These are phyloP conservation scores for Drosophila hamatofila DNA, from an alignment of 2,888 invertebrate genomes.

Conservation along the genomic window DNA sequence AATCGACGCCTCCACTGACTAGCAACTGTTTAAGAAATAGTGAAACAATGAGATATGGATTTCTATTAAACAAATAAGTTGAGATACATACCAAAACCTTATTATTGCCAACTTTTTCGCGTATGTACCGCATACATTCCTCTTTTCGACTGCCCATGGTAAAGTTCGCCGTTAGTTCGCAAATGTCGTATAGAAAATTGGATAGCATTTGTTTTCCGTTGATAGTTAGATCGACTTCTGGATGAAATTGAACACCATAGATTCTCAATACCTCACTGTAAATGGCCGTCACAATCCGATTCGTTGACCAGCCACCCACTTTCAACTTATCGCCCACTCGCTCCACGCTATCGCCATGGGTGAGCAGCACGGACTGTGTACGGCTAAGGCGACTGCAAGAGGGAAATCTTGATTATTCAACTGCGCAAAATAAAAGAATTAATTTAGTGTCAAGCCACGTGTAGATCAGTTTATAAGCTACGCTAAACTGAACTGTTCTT, in stretches of 20 bases:
- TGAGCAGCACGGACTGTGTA: constrained; percentile 95
- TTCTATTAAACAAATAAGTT: neutral
- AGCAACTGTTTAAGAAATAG: constrained; percentile 88
- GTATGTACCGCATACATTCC: constrained; percentile 96
- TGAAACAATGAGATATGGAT: neutral
- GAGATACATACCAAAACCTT: constrained; percentile 93
- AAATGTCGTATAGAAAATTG: constrained; percentile 97
- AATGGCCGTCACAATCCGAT: constrained; percentile 94
- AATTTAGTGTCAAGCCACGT: constrained; percentile 78
- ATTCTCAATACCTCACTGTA: constrained; percentile 95
- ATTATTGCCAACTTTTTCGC: constrained; percentile 94
- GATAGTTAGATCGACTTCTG: constrained; percentile 97
- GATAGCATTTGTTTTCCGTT: constrained; percentile 96
- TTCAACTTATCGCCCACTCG: constrained; percentile 95
- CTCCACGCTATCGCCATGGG: constrained; percentile 98
- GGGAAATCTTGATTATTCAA: constrained; percentile 9
- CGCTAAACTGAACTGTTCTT: constrained; percentile 82
- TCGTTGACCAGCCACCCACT: constrained; percentile 92
- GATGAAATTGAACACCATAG: constrained; percentile 99
- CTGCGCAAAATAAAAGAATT: neutral
- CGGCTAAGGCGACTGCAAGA: constrained; percentile 91
- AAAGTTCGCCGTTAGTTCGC: constrained; percentile 93
- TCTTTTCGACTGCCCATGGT: constrained; percentile 95
- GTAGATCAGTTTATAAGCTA: constrained; percentile 83
- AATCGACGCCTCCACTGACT: constrained; percentile 99